Evolutionary conservation across 1,140 invertebrate species (phyloP).

Genomic region (Chymomyza costata): DNA sequence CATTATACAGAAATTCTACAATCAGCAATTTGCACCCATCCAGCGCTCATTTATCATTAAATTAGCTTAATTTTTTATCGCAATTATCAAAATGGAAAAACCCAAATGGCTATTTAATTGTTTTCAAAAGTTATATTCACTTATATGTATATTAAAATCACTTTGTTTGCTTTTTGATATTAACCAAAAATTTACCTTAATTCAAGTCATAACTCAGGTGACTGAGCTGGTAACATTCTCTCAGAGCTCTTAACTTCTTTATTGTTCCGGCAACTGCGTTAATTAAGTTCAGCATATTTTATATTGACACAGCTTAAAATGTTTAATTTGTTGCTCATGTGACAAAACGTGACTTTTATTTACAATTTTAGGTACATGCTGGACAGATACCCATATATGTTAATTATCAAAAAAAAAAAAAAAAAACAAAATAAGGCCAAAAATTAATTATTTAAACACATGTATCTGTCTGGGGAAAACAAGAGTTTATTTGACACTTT

Average conservation of each 20-base stretch:
- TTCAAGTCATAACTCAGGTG: too few species aligned
- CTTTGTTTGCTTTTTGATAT: constrained; percentile 11
- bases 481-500: too few species aligned
- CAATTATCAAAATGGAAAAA: constrained; percentile 36
- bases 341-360: constrained; percentile 37
- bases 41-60: constrained; percentile 36
- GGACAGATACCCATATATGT: too few species aligned
- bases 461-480: too few species aligned
- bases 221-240: constrained; percentile 6
- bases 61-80: constrained; percentile 16
- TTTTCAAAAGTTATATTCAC: constrained; percentile 21
- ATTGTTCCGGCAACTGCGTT: not conserved
- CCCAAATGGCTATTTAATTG: constrained; percentile 52
- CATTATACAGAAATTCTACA: too few species aligned
- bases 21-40: too few species aligned
- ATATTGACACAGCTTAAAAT: not conserved
- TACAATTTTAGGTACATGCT: too few species aligned
- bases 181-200: constrained; percentile 14
- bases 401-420: too few species aligned
- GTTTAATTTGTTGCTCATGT: constrained; percentile 28
- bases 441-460: too few species aligned
- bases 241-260: constrained; percentile 4
- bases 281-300: not conserved
- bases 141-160: constrained; percentile 23
- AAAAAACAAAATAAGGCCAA: too few species aligned